A percentile compares a stretch with the other conserved stretches of the same genome.
These are phyloP conservation scores for Chaetorhynchus papuensis DNA, from an alignment of 2,113 vertebrate genomes.

Conservation along the genomic window DNA sequence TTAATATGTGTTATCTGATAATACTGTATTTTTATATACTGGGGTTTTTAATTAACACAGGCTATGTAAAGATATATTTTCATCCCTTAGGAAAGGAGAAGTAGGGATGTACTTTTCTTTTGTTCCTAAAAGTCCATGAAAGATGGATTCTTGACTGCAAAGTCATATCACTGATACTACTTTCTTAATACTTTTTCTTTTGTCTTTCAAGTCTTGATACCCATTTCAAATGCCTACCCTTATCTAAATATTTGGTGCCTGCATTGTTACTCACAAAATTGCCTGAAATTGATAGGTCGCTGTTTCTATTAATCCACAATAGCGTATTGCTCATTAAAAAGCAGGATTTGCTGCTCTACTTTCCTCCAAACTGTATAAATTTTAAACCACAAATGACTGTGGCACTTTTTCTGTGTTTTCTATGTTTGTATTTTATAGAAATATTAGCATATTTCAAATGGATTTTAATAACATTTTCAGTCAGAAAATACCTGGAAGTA, in stretches of 20 bases:
- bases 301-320: not conserved
- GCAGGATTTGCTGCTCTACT: not conserved
- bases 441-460: not conserved
- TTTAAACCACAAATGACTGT: not conserved
- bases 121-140: not conserved
- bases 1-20: not conserved
- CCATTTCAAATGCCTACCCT: not conserved
- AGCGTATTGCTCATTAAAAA: not conserved
- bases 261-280: not conserved
- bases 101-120: not conserved
- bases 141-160: not conserved
- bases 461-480: not conserved
- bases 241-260: not conserved
- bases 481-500: not conserved
- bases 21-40: not conserved
- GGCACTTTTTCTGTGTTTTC: not conserved
- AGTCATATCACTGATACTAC: not conserved
- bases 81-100: not conserved
- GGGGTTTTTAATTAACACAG: not conserved
- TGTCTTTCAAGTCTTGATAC: not conserved
- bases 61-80: not conserved
- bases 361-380: not conserved
- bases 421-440: not conserved
- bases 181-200: not conserved
- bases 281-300: not conserved